These are phyloP conservation scores for Clarias macrocephalus DNA, from an alignment of 2,113 vertebrate species.

Conservation along the genomic window DNA sequence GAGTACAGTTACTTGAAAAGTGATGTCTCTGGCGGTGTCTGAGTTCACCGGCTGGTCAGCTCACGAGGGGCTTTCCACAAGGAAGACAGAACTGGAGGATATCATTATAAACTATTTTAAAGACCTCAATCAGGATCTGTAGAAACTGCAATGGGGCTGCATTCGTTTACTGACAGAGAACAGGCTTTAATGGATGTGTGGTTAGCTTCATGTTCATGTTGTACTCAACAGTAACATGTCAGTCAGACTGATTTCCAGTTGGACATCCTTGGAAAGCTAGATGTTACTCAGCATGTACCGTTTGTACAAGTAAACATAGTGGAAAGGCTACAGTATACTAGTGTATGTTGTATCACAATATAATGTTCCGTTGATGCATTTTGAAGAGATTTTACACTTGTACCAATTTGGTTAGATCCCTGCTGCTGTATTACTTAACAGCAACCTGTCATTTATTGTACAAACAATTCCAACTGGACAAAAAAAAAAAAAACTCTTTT, in stretches of 20 bases:
- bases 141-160: not conserved
- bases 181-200: not conserved
- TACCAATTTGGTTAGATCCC: not conserved
- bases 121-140: constrained; percentile 40
- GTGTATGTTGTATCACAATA: not conserved
- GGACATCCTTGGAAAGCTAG: not conserved
- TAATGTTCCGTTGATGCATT: not conserved
- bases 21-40: constrained; percentile 56
- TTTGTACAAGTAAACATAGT: not conserved
- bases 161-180: constrained; percentile 14
- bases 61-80: constrained; percentile 56
- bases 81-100: constrained; percentile 40
- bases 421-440: not conserved
- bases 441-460: not conserved
- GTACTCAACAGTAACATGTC: constrained; percentile 4
- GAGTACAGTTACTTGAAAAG: constrained; percentile 57
- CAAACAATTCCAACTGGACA: not conserved
- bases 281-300: not conserved
- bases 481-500: not conserved
- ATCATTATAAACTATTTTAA: constrained; percentile 43
- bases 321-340: not conserved
- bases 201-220: constrained; percentile 7
- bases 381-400: not conserved
- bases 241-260: not conserved
- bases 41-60: constrained; percentile 68